These are phyloP conservation scores for Eubucco bourcierii DNA, from an alignment of 2,113 vertebrate species.

Conservation along the genomic window DNA sequence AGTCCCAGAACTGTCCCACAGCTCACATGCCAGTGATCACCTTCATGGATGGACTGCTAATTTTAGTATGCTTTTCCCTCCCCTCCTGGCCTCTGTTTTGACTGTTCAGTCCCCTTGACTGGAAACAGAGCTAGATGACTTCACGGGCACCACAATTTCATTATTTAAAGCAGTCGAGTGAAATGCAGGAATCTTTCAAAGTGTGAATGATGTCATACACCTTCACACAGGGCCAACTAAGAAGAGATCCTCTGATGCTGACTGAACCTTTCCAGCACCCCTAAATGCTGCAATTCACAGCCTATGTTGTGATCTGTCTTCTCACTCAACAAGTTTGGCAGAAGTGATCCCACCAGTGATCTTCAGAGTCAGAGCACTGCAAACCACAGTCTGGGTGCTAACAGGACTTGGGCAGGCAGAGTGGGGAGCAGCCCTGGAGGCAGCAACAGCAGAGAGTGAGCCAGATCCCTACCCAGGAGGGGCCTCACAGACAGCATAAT, in stretches of 20 bases:
- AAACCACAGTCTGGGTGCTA: not conserved
- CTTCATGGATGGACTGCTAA: not conserved
- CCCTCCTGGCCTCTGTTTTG: not conserved
- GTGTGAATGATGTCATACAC: conserved; percentile 12
- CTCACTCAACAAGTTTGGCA: not conserved
- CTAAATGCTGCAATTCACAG: not conserved
- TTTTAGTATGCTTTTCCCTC: not conserved
- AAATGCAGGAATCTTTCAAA: not conserved
- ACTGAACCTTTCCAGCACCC: not conserved
- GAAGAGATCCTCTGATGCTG: not conserved
- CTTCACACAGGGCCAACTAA: not conserved
- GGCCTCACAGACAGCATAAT: not conserved
- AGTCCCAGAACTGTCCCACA: not conserved
- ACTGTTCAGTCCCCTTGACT: not conserved
- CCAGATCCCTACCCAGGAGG: not conserved
- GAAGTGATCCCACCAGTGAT: not conserved
- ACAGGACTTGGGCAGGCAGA: not conserved
- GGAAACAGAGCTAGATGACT: not conserved
- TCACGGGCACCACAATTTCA: not conserved
- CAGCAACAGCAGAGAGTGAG: not conserved
- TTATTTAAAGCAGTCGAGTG: not conserved
- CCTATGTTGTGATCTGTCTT: not conserved
- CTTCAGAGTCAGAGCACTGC: not conserved
- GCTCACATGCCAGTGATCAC: not conserved
- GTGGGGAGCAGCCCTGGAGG: not conserved